Base-by-base conservation (phyloP, 2,113 vertebrate genomes). In the Halichoeres trimaculatus region DNA sequence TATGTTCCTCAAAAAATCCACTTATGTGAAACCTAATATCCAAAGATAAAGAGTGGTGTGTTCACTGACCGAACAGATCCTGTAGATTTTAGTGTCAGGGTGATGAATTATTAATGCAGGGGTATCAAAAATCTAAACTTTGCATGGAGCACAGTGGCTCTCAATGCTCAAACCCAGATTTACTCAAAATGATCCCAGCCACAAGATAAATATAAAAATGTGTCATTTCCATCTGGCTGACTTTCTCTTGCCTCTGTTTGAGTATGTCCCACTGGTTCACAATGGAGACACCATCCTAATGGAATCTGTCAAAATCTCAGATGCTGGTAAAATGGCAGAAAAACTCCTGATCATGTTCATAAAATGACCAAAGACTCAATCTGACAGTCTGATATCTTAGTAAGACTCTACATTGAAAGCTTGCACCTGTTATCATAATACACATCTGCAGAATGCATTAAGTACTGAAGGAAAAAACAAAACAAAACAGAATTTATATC, bases 21-120 rank as follows among this genome's bases (percentile, higher is more conserved):
- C 30, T 30, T 4, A 30, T 30, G 30, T 47, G 22, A 38, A 78
- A 69, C 34, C 5, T 58, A 71, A 77, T 65, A 38, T 48, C 13
- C 41, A 0, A 45, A 41, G 34, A 60, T 57, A 70, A 52, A 47
- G 26, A 67, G 71, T 65, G 52, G 30, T 50, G 65, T 23, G 41
- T 13, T 66, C 26, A 70, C 40, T 40, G 16, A 35, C n/a, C 66
- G 68, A 76, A 19, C 34, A n/a, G 5, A 60, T 30, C 57, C 26
- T 56, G 61, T 53, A 24, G 68, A 55, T 71, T 57, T 67, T 40
- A 50, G 60, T 57, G 78, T 74, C 54, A 67, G 26, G 13, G 55
- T 58, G 24, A 61, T 75, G 2, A 38, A 84, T 70, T 57, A 79
- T 84, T 79, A 66, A 84, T 22, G 52, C 9, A 53, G 47, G 51